These are phyloP conservation scores for Tribolium castaneum DNA, from an alignment of 1,140 invertebrate genomes.

Conservation along the genomic window DNA sequence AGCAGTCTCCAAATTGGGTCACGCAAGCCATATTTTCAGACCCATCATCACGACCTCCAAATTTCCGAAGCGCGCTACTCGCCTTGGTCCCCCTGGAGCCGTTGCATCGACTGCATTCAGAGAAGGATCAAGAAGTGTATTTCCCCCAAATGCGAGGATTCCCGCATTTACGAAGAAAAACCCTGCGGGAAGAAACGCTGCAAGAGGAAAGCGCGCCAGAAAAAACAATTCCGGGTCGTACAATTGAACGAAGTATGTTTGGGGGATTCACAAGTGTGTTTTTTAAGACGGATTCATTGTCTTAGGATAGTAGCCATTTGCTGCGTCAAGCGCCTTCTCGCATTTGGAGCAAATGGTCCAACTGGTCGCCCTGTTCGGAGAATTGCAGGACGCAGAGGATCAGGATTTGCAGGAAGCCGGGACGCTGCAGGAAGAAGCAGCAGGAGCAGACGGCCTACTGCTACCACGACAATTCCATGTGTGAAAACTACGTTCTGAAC, in stretches of 20 bases:
- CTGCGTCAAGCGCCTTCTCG: conserved; percentile 51
- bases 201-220: conserved; percentile 52
- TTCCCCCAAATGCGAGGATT: conserved; percentile 50
- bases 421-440: conserved; percentile 77
- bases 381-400: conserved; percentile 65
- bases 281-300: conserved; percentile 22
- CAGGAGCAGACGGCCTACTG: conserved; percentile 86
- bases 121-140: conserved; percentile 58
- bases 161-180: conserved; percentile 56
- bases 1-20: neutral
- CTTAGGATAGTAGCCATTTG: conserved; percentile 54
- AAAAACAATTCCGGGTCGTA: conserved; percentile 54
- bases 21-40: neutral
- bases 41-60: neutral
- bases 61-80: neutral
- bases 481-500: conserved; percentile 78
- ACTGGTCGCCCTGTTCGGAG: conserved; percentile 64
- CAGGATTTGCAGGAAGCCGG: conserved; percentile 78
- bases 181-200: conserved; percentile 57
- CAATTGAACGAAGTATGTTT: conserved; percentile 53
- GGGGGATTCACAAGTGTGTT: neutral
- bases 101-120: conserved; percentile 57
- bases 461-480: conserved; percentile 82
- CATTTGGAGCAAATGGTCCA: conserved; percentile 64
- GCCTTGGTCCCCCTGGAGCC: conserved; percentile 58